phyloP scores from a whole-genome alignment of 2,113 vertebrate species.

The Tonatia bakeri region DNA sequence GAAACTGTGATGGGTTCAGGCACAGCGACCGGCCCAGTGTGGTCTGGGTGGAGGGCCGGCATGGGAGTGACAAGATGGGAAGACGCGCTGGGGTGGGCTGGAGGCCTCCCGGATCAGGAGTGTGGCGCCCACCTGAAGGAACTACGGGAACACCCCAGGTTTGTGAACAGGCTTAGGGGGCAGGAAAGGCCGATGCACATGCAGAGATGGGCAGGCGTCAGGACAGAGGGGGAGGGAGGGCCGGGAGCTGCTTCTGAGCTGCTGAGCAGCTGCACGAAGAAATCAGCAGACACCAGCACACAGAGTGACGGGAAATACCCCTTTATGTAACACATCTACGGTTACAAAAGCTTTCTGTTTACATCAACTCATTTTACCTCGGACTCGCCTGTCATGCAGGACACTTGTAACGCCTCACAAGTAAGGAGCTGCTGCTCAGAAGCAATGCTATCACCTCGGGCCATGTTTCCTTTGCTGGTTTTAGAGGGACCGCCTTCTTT shows the following conservation, averaged over 20 bases:
- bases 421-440: neutral
- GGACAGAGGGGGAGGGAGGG: fast-evolving
- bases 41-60: neutral
- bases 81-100: neutral
- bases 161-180: too few relatives aligned
- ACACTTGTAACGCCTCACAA: neutral
- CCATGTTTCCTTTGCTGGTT: neutral
- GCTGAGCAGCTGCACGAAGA: neutral
- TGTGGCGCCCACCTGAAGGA: neutral
- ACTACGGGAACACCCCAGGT: fast-evolving
- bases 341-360: neutral
- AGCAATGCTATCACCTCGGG: neutral
- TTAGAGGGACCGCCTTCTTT: neutral
- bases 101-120: neutral
- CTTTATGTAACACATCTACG: neutral
- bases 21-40: fast-evolving
- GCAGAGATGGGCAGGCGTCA: fast-evolving
- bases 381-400: neutral
- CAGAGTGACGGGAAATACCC: neutral
- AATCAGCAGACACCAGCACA: neutral
- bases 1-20: neutral
- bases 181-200: fast-evolving
- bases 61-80: fast-evolving
- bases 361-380: neutral
- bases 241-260: fast-evolving